Base-by-base conservation (phyloP, 2,888 invertebrate genomes). In the Drosophila neoperkinsi region DNA sequence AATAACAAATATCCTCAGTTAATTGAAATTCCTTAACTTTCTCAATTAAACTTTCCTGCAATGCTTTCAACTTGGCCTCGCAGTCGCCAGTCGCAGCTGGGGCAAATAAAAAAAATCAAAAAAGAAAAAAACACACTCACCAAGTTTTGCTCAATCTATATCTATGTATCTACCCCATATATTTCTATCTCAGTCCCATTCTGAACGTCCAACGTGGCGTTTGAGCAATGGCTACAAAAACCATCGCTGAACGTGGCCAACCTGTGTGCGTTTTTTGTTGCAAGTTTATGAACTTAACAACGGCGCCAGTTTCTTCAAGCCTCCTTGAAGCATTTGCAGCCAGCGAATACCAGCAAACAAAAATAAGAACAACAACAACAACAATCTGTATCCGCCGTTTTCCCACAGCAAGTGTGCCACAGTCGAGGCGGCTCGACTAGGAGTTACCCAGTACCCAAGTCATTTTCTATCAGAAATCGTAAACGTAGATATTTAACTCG, bases 21-120 rank as follows among this genome's bases (percentile, higher is more conserved):
- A 92, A 92, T 92, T 92, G 92, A 92, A 92, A 92, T 92, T 92
- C 92, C 91, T 90, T 87, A 92, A 92, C 92, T 92, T 92, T 92
- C 93, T 90, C 92, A 92, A 92, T 92, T 92, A 92, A 92, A 92
- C 92, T 92, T 92, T 92, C 83, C 79, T 91, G 86, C 86, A 87
- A 83, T 87, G 82, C 90, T 89, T 88, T 84, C 80, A 89, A 74
- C 85, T 82, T 81, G 77, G 71, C 61, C 74, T 66, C 70, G 66
- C 60, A 77, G 74, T 74, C 71, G 74, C 71, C 71, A 53, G 36
- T 53, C 67, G 63, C 68, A 73, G 65, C 56, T 51, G 70, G 25
- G 13, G 36, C 55, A 63, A 46, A 46, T 16, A 46, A 25, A 21
- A 46, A 46, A 46, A 11, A 43, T 6, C 4, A 11, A 16, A 46